Conservation (phyloP, 2,888 invertebrate genomes). For the Acleris literana region DNA sequence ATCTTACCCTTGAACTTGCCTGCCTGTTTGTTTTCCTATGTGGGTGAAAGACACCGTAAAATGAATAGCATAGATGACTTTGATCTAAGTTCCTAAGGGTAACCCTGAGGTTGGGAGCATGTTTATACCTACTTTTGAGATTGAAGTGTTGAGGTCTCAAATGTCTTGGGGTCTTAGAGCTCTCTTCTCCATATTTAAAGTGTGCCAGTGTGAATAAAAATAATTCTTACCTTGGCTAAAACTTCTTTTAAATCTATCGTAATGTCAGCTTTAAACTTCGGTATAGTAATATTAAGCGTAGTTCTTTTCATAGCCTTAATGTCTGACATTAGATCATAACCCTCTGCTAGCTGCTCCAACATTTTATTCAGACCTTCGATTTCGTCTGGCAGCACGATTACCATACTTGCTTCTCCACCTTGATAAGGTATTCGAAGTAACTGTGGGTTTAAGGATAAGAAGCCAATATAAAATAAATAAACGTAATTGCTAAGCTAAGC, state of each 20-base stretch:
- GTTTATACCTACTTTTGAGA: too few species aligned
- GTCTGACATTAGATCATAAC: conserved; percentile 6
- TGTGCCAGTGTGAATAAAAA: neutral
- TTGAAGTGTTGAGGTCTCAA: too few species aligned
- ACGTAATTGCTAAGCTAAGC: too few species aligned
- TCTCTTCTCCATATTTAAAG: too few species aligned
- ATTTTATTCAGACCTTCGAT: conserved; percentile 3
- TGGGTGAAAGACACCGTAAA: too few species aligned
- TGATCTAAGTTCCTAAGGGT: too few species aligned
- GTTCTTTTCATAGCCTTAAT: neutral
- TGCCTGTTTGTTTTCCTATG: too few species aligned
- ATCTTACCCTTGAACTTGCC: too few species aligned
- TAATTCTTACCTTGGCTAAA: neutral
- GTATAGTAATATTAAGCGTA: neutral
- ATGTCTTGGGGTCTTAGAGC: too few species aligned
- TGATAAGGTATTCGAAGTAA: neutral
- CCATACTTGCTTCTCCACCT: conserved; percentile 1
- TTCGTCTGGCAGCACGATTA: conserved; percentile 7
- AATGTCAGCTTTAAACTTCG: conserved; percentile 3
- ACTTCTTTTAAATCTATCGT: conserved; percentile 2
- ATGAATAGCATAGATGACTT: too few species aligned
- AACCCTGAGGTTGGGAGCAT: too few species aligned
- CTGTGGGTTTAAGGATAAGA: neutral
- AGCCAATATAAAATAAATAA: too few species aligned
- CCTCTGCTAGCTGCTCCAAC: conserved; percentile 2